Evolutionary conservation across 2,113 vertebrate genomes (phyloP).

Genomic region (Ammodramus savannarum): DNA sequence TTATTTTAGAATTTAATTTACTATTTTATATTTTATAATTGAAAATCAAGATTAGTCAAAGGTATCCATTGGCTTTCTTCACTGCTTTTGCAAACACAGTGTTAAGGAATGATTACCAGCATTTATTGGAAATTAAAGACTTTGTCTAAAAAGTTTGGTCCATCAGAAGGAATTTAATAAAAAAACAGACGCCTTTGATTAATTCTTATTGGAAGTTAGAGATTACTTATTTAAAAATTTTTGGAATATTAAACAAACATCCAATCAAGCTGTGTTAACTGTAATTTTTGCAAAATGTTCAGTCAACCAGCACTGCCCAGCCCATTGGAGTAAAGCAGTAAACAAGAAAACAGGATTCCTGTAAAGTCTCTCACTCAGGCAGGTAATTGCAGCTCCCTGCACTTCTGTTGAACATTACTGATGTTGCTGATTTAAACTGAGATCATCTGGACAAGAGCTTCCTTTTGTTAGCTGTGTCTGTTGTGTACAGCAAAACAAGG

Average conservation of each 20-base stretch:
- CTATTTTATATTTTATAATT: neutral
- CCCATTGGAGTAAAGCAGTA: neutral
- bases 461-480: neutral
- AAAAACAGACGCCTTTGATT: neutral
- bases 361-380: neutral
- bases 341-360: neutral
- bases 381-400: neutral
- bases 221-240: neutral
- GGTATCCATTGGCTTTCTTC: neutral
- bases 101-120: neutral
- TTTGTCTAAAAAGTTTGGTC: neutral
- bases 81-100: neutral
- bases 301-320: neutral
- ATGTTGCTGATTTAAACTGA: neutral
- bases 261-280: rapidly evolving
- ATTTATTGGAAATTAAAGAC: neutral
- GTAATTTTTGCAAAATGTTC: neutral
- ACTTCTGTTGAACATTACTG: neutral
- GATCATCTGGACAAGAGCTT: neutral
- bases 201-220: neutral
- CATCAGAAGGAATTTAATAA: neutral
- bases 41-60: neutral
- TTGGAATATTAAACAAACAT: neutral
- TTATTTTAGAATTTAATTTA: neutral
- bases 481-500: neutral